Percentiles rank a stretch among this genome's conserved stretches.
Evolutionary conservation across 23 tunicate species (phyloP).

Genomic region (Ciona savignyi): DNA sequence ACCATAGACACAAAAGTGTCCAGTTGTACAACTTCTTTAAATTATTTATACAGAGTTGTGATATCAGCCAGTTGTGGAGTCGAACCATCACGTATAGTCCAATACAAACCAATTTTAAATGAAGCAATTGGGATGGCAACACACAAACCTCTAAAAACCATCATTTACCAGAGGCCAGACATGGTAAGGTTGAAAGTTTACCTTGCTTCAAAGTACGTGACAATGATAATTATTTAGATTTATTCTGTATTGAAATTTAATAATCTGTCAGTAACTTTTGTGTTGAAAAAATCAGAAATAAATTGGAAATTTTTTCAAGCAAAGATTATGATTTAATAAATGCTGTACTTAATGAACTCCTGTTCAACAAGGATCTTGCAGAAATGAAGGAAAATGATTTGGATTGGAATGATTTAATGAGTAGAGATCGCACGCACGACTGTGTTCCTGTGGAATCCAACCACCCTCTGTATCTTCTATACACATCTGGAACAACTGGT

Average conservation of each 20-base stretch:
- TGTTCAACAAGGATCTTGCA: slow-evolving; percentile 47
- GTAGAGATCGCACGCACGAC: slow-evolving; percentile 44
- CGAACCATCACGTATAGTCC: slow-evolving; percentile 72
- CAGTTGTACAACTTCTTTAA: not conserved
- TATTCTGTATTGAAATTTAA: too few species aligned
- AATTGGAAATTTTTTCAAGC: too few species aligned
- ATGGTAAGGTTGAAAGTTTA: too few species aligned
- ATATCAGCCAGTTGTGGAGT: slow-evolving; percentile 91
- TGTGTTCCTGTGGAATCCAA: slow-evolving; percentile 94
- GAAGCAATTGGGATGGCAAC: slow-evolving; percentile 64
- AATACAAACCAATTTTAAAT: slow-evolving; percentile 85
- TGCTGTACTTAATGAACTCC: not conserved
- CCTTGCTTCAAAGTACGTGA: too few species aligned
- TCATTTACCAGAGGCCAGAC: slow-evolving; percentile 69
- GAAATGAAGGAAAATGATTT: slow-evolving; percentile 32
- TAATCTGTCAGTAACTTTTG: too few species aligned
- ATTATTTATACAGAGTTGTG: slow-evolving; percentile 38
- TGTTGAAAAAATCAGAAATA: too few species aligned
- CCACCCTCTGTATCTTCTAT: slow-evolving; percentile 85
- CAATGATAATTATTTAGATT: too few species aligned
- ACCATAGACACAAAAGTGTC: not conserved
- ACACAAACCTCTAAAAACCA: slow-evolving; percentile 69
- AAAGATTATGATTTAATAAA: too few species aligned
- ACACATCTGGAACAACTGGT: slow-evolving; percentile 95
- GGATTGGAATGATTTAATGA: slow-evolving; percentile 62